Conservation (phyloP, 2,113 vertebrate species). For the Dasyprocta punctata region DNA sequence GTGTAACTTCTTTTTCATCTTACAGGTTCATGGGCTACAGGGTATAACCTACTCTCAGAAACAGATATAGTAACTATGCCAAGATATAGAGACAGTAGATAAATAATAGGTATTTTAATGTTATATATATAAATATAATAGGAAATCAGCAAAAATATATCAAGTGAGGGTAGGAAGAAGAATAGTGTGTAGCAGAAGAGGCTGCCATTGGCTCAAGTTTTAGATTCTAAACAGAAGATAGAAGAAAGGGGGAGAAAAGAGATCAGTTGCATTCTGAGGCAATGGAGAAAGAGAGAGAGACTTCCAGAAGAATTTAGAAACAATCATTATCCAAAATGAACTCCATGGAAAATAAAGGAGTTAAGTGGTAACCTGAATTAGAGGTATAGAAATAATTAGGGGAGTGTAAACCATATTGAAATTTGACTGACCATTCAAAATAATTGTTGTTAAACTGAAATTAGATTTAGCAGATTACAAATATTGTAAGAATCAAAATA, state of each 20-base stretch:
- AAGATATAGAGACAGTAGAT: neutral
- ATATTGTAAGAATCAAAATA: neutral
- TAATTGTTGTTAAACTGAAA: neutral
- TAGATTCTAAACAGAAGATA: neutral
- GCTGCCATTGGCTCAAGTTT: neutral
- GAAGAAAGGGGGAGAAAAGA: neutral
- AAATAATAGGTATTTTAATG: neutral
- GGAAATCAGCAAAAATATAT: neutral
- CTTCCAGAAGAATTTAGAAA: neutral
- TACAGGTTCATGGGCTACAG: neutral
- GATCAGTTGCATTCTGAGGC: neutral
- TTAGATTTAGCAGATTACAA: neutral
- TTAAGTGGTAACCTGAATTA: neutral
- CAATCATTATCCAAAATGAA: neutral
- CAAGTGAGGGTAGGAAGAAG: neutral
- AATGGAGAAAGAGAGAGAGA: neutral
- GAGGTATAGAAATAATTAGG: neutral
- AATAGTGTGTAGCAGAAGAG: neutral
- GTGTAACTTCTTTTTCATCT: neutral
- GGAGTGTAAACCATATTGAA: neutral
- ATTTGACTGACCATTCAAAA: neutral
- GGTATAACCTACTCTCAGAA: neutral
- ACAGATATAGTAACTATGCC: neutral
- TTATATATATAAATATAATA: neutral
- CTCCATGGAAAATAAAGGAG: neutral